Conservation (phyloP, 1,140 invertebrate genomes). For the Chionoecetes opilio region DNA sequence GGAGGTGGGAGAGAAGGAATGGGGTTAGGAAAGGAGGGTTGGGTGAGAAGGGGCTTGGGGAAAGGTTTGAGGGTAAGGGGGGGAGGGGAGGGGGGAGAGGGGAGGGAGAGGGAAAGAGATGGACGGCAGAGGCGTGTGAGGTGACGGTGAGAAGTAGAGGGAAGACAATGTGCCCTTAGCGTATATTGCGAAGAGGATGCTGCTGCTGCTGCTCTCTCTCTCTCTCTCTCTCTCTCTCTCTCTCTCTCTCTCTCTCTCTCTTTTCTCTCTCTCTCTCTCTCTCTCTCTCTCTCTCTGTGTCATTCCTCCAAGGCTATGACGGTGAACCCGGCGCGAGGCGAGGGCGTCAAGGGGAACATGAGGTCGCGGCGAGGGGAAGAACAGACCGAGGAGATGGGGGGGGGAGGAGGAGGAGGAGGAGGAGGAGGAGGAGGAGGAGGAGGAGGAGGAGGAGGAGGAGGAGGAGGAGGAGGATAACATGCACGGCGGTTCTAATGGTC, state of each 20-base stretch:
- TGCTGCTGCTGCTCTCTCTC: background rate
- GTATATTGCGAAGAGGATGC: background rate
- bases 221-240: constrained; percentile 49
- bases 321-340: background rate
- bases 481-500: background rate
- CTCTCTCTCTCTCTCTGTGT: background rate
- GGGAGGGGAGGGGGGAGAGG: background rate
- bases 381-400: background rate
- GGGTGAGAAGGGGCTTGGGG: background rate
- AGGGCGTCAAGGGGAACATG: constrained; percentile 24
- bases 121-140: too few relatives aligned
- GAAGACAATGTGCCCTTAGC: background rate
- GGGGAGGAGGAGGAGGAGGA: background rate
- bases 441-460: too few relatives aligned
- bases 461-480: background rate
- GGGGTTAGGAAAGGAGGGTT: background rate
- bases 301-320: background rate
- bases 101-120: background rate
- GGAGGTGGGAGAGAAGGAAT: background rate
- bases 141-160: too few relatives aligned
- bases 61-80: background rate
- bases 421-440: too few relatives aligned
- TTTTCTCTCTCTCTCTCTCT: constrained; percentile 61
- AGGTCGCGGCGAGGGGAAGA: background rate
- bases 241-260: constrained; percentile 54